Evolutionary conservation across 2,888 invertebrate genomes (phyloP).

Genomic region (Cantharis rustica): DNA sequence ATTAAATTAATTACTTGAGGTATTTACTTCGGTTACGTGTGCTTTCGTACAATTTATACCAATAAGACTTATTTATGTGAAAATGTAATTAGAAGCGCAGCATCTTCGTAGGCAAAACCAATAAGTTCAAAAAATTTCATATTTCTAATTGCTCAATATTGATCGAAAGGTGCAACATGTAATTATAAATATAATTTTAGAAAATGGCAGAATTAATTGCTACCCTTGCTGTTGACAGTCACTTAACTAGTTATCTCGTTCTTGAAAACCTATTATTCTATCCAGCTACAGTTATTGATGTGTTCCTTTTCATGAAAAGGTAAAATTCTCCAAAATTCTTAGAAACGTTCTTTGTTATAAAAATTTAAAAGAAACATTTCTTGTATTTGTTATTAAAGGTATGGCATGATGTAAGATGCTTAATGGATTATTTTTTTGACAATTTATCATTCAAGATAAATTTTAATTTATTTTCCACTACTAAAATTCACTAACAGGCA

Average conservation of each 20-base stretch:
- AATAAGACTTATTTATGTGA: neutral
- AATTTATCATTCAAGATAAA: neutral
- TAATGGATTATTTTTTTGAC: neutral
- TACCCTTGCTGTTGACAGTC: neutral
- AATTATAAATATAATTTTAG: neutral
- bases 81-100: neutral
- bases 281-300: neutral
- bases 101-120: neutral
- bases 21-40: neutral
- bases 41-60: neutral
- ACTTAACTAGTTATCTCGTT: neutral
- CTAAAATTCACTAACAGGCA: neutral
- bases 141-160: neutral
- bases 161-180: neutral
- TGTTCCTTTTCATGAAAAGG: neutral
- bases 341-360: neutral
- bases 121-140: neutral
- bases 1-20: neutral
- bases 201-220: neutral
- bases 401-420: neutral
- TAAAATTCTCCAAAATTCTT: neutral
- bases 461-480: neutral
- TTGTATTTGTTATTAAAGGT: neutral
- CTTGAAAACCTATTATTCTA: neutral
- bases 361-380: neutral